A percentile compares a stretch with the other conserved stretches of the same genome.
These are phyloP conservation scores for Lepidostoma basale DNA, from an alignment of 1,140 invertebrate genomes.

Conservation along the genomic window DNA sequence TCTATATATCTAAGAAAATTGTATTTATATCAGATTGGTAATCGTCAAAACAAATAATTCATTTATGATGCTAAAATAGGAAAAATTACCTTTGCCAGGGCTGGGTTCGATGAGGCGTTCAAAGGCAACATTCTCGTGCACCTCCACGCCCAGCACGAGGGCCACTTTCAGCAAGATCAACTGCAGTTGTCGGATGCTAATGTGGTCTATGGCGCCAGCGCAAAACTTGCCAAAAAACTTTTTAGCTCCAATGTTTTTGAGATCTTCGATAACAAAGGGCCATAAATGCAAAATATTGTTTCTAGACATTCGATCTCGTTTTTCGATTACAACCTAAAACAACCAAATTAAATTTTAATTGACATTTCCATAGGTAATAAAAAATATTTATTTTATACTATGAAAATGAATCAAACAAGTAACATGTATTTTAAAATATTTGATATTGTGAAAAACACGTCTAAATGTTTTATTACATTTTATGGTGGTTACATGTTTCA, in stretches of 20 bases:
- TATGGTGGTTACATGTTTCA: no score
- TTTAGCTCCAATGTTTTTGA: conserved; percentile 93
- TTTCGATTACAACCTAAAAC: conserved; percentile 87
- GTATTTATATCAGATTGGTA: no score
- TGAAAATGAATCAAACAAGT: conserved; percentile 33
- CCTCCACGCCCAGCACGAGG: conserved; percentile 93
- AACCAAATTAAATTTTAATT: conserved; percentile 41
- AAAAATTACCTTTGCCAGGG: conserved; percentile 67
- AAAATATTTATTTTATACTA: no score
- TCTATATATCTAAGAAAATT: no score
- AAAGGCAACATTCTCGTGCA: conserved; percentile 93
- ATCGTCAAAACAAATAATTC: no score
- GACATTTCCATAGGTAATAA: no score
- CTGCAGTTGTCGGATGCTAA: conserved; percentile 95
- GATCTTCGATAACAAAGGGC: conserved; percentile 98
- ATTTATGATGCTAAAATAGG: no score
- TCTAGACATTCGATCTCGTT: conserved; percentile 88
- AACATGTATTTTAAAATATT: no score
- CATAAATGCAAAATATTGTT: conserved; percentile 99
- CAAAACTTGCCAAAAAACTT: conserved; percentile 99
- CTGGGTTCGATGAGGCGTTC: conserved; percentile 83
- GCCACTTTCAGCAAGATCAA: conserved; percentile 96
- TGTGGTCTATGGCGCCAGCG: conserved; percentile 97
- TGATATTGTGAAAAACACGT: no score
- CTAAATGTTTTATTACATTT: no score